Conservation (phyloP, 2,888 invertebrate genomes). For the Agrochola litura region DNA sequence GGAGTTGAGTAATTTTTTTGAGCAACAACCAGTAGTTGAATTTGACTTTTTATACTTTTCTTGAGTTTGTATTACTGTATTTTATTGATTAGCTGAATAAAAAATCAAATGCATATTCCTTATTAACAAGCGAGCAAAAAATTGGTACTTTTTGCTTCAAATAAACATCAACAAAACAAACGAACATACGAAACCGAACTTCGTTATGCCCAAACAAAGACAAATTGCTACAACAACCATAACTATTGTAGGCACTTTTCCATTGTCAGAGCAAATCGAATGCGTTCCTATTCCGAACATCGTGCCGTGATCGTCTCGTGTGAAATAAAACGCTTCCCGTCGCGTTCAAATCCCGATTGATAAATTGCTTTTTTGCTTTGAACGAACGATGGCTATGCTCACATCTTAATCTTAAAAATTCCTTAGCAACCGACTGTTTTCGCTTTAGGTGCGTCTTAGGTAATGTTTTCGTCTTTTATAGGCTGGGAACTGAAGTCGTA, state of each 20-base stretch:
- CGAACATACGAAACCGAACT: constrained; percentile 1
- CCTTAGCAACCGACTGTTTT: constrained; percentile 55
- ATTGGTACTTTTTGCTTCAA: not conserved
- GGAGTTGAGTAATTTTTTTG: not conserved
- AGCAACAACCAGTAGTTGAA: not conserved
- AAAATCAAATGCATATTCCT: not conserved
- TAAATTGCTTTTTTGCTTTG: constrained; percentile 69
- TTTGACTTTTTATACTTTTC: not conserved
- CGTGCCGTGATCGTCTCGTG: constrained; percentile 55
- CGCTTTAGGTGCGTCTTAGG: constrained; percentile 21
- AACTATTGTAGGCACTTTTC: constrained; percentile 32
- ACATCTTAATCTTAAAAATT: constrained; percentile 65
- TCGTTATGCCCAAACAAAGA: constrained; percentile 36
- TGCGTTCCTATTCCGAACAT: constrained; percentile 30
- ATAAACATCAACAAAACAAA: not conserved
- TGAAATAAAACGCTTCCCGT: constrained; percentile 36
- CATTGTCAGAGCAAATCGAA: constrained; percentile 45
- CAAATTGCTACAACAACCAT: constrained; percentile 29
- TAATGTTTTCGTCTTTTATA: constrained; percentile 37
- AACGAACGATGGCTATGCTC: constrained; percentile 59
- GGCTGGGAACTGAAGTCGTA: constrained; percentile 8
- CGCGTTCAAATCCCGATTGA: constrained; percentile 64
- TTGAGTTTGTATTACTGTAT: not conserved
- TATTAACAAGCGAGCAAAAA: not conserved
- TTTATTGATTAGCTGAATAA: not conserved